A percentile compares a stretch with the other conserved stretches of the same genome.
phyloP scores from a whole-genome alignment of 2,113 vertebrate genomes.

The Erpornis zantholeuca region DNA sequence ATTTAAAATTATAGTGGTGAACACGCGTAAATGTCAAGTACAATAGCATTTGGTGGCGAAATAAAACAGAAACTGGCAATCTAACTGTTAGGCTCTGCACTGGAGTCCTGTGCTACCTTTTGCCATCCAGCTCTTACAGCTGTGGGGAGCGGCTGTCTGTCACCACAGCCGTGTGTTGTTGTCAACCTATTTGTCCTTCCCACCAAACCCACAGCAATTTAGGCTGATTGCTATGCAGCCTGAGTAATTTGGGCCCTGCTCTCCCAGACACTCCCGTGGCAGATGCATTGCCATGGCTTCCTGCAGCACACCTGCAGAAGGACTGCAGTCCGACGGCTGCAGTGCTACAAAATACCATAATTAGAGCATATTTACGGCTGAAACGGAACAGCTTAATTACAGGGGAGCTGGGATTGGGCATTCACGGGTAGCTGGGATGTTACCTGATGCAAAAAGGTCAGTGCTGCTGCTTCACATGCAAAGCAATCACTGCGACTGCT shows the following conservation, averaged over 20 bases:
- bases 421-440: background rate
- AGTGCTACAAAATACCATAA: background rate
- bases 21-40: background rate
- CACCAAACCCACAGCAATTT: background rate
- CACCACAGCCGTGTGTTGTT: background rate
- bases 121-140: background rate
- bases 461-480: background rate
- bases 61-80: constrained; percentile 29
- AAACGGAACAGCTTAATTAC: background rate
- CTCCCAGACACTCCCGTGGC: background rate
- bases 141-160: background rate
- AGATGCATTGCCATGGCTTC: constrained; percentile 54
- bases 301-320: constrained; percentile 58
- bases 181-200: constrained; percentile 21
- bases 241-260: background rate
- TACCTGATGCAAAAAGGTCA: background rate
- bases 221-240: constrained; percentile 28
- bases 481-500: background rate
- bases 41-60: constrained; percentile 8
- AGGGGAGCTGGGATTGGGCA: background rate
- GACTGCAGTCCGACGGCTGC: background rate
- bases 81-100: background rate
- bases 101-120: background rate
- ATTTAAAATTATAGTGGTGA: background rate
- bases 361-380: background rate